Evolutionary conservation across 2,888 invertebrate genomes (phyloP), one percentile per base, ranked within the genome.

Genomic region (Lymantria monacha): DNA sequence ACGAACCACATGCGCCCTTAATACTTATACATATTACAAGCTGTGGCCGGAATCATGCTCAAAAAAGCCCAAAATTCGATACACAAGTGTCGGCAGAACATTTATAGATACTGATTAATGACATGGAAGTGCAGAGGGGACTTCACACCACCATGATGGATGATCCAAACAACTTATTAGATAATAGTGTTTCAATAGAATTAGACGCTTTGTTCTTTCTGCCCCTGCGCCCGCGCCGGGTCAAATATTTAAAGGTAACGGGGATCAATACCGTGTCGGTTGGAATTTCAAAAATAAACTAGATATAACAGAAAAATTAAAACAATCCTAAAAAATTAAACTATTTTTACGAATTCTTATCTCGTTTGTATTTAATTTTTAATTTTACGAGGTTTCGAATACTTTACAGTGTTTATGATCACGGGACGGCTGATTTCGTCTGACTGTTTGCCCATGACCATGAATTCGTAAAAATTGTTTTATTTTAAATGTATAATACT

Each of bases 101-200:
- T 88, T 87, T 86, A 83, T 88, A 89, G 87, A 89, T 87, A 76
- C 83, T 90, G 90, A 91, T 90, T 90, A 90, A 91, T 89, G 89
- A 86, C 72, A 67, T 81, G 76, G 78, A 81, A 82, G 82, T 83
- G 80, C 56, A 76, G 76, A 81, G 82, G 83, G 82, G 85, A 82
- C 83, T 79, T 73, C 79, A 64, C 71, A 72, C 66, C 70, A 66
- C 66, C 69, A 74, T 89, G 91, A 91, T 89, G 79, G 85, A 91
- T 90, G 72, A 73, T 70, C 64, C 72, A 76, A 22, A 22, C 76
- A 73, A 76, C 82, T 84, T 91, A 89, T 90, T 87, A 86, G 89
- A 87, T 89, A 89, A 91, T 90, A 80, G 88, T 83, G 82, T 85
- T 87, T 85, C 88, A 84, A 89, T 89, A 85, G 83, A 86, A 90